Conservation (phyloP, 2,888 invertebrate species). For the Spodoptera exigua region DNA sequence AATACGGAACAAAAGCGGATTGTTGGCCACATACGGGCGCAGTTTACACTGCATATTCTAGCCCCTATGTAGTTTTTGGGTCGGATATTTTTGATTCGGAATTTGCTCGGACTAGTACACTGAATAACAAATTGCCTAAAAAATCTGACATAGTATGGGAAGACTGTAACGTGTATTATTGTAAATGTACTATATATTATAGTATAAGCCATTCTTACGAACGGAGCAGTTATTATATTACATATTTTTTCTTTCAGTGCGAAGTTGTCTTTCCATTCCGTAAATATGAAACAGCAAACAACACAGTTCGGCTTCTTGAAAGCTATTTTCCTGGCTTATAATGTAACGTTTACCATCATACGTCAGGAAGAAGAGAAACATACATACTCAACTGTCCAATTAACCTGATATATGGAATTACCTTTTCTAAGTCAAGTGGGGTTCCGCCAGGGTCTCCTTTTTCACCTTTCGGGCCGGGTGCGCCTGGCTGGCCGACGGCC, state of each 20-base stretch:
- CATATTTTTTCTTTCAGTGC: too few relatives aligned
- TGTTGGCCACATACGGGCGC: conserved; percentile 44
- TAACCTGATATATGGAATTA: conserved; percentile 65
- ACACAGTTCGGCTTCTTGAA: conserved; percentile 1
- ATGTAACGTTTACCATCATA: conserved; percentile 22
- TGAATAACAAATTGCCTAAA: background rate
- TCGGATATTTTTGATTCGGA: conserved; percentile 8
- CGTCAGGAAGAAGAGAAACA: conserved; percentile 36
- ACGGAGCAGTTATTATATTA: too few relatives aligned
- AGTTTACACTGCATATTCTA: conserved; percentile 15
- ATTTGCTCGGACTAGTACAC: background rate
- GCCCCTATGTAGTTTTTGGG: conserved; percentile 18
- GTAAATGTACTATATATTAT: too few relatives aligned
- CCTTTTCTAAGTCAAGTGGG: conserved; percentile 80
- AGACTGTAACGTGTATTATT: too few relatives aligned
- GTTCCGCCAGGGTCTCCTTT: conserved; percentile 91
- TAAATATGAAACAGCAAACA: too few relatives aligned
- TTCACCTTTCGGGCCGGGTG: conserved; percentile 90
- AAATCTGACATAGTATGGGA: background rate
- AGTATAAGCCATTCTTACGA: too few relatives aligned
- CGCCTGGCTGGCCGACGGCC: conserved; percentile 90
- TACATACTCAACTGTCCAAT: conserved; percentile 60
- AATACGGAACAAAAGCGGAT: conserved; percentile 35
- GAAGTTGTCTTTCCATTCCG: too few relatives aligned
- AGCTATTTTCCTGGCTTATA: conserved; percentile 1